A percentile compares a stretch with the other conserved stretches of the same genome.
phyloP scores from a whole-genome alignment of 1,140 invertebrate genomes.

The Leucophenga varia region DNA sequence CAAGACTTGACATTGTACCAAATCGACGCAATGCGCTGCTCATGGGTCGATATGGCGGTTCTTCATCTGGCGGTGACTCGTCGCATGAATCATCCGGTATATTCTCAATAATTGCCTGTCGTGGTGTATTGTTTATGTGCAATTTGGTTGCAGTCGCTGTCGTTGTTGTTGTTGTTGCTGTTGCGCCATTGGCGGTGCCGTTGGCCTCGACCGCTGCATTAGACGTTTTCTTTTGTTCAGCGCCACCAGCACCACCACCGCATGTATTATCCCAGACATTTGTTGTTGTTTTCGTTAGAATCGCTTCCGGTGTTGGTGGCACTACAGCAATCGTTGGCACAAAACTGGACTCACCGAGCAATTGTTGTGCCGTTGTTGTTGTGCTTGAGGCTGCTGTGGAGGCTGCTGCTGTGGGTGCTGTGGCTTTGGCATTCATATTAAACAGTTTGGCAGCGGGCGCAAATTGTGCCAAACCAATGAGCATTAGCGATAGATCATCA shows the following conservation, averaged over 20 bases:
- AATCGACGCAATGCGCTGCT: constrained; percentile 61
- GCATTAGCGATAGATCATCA: constrained; percentile 64
- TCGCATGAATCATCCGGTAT: constrained; percentile 60
- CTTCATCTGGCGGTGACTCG: constrained; percentile 61
- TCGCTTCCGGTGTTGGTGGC: constrained; percentile 71
- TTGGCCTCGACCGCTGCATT: background rate
- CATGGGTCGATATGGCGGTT: constrained; percentile 61
- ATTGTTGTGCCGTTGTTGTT: constrained; percentile 1
- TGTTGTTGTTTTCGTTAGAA: constrained; percentile 48
- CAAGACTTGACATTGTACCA: constrained; percentile 78
- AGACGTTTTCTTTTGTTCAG: no score
- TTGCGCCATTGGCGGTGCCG: no score
- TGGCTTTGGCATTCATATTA: constrained; percentile 59
- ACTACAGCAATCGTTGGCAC: constrained; percentile 72
- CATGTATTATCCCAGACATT: constrained; percentile 50
- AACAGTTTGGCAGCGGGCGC: constrained; percentile 66
- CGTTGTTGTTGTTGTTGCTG: constrained; percentile 25
- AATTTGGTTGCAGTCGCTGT: constrained; percentile 13
- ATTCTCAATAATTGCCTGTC: constrained; percentile 48
- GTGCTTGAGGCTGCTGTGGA: background rate
- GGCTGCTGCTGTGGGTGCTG: constrained; percentile 3
- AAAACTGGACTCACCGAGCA: constrained; percentile 33
- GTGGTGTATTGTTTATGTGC: constrained; percentile 21
- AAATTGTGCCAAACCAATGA: constrained; percentile 66
- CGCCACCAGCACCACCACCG: constrained; percentile 7